Conservation (phyloP, 2,888 invertebrate genomes). For the Spilosoma lubricipeda region DNA sequence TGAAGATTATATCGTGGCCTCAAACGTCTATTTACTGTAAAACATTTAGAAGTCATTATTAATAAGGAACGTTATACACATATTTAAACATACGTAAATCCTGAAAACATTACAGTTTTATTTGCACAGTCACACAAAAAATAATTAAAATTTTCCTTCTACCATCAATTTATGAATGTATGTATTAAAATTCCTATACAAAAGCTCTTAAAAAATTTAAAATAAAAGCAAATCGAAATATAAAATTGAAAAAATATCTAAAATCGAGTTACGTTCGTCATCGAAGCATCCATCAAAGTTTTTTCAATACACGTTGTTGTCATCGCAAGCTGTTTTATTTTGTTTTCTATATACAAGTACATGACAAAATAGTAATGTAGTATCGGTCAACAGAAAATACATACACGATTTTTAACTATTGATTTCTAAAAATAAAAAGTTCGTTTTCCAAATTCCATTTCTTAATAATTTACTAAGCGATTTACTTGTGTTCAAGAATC, state of each 20-base stretch:
- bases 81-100: neutral
- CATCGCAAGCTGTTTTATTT: neutral
- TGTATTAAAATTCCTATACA: neutral
- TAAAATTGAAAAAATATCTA: neutral
- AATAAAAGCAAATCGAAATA: neutral
- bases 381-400: neutral
- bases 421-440: too few relatives aligned
- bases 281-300: slow-evolving; percentile 1
- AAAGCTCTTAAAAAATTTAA: neutral
- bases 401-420: neutral
- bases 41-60: neutral
- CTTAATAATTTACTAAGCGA: slow-evolving; percentile 6
- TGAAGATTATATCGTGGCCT: neutral
- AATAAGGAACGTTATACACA: neutral
- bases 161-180: neutral
- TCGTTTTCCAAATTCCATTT: too few relatives aligned
- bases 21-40: too few relatives aligned
- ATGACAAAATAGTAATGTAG: neutral
- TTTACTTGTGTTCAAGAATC: slow-evolving; percentile 7
- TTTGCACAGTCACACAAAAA: neutral
- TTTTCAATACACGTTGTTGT: slow-evolving; percentile 2
- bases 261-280: neutral
- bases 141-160: neutral
- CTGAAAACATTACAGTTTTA: neutral
- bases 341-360: neutral